Evolutionary conservation across 2,888 invertebrate genomes (phyloP).

Genomic region (Cataglyphis livida): DNA sequence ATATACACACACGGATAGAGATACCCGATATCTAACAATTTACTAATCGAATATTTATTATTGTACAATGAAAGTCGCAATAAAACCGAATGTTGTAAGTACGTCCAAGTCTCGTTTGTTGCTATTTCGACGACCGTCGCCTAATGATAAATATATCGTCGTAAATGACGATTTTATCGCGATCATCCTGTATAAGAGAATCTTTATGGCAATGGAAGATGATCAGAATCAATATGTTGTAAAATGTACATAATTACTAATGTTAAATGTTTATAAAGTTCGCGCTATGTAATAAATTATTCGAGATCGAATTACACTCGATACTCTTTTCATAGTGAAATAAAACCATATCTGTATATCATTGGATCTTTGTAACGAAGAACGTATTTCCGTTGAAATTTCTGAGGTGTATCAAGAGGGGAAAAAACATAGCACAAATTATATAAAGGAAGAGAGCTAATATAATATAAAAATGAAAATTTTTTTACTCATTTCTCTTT

Average conservation of each 20-base stretch:
- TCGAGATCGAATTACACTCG: neutral
- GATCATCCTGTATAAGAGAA: conserved; percentile 3
- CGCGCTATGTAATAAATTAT: conserved; percentile 7
- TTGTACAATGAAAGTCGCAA: conserved; percentile 83
- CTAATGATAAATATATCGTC: conserved; percentile 26
- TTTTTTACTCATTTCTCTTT: neutral
- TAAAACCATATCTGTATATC: neutral
- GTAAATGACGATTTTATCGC: conserved; percentile 22
- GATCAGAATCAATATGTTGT: conserved; percentile 5
- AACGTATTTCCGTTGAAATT: conserved; percentile 24
- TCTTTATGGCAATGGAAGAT: conserved; percentile 5
- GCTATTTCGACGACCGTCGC: conserved; percentile 58
- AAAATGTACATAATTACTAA: conserved; percentile 10
- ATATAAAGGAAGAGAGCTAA: neutral
- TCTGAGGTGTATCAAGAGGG: neutral
- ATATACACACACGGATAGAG: conserved; percentile 57
- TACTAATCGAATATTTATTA: conserved; percentile 83
- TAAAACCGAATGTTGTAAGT: conserved; percentile 81
- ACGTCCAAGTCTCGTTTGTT: conserved; percentile 77
- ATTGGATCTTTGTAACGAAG: neutral
- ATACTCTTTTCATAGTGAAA: neutral
- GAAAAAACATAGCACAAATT: neutral
- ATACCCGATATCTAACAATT: conserved; percentile 74
- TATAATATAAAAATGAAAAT: neutral
- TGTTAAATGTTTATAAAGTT: neutral